Evolutionary conservation across 2,797 vertebrate genomes (phyloP).

Genomic region (Chloroceryle inda): DNA sequence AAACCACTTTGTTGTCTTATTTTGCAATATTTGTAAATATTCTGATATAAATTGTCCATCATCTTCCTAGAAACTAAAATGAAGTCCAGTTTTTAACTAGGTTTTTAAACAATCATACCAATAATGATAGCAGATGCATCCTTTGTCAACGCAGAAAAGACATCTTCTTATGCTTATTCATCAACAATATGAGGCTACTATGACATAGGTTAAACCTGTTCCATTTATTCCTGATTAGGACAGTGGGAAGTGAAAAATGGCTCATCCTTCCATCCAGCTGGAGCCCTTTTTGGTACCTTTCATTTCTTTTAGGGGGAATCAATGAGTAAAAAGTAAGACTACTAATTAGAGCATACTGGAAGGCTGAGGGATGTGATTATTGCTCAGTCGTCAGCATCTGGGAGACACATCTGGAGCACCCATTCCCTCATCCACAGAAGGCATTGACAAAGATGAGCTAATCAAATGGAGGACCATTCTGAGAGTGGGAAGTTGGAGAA

Average conservation of each 20-base stretch:
- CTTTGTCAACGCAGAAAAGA: slow-evolving; percentile 33
- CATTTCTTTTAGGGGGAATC: neutral
- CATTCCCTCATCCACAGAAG: neutral
- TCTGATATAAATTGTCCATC: neutral
- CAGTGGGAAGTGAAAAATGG: neutral
- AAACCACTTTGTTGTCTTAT: neutral
- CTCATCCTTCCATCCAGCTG: neutral
- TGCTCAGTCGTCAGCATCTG: neutral
- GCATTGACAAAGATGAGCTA: accelerated
- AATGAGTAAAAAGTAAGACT: neutral
- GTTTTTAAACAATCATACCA: slow-evolving; percentile 19
- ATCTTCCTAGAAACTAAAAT: neutral
- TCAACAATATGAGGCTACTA: slow-evolving; percentile 18
- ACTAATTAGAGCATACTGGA: neutral
- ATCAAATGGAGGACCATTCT: neutral
- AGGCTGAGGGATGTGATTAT: neutral
- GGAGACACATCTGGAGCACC: neutral
- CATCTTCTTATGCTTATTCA: slow-evolving; percentile 13
- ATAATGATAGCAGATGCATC: slow-evolving; percentile 16
- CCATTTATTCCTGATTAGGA: slow-evolving; percentile 8
- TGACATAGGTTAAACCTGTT: neutral
- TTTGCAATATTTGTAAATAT: neutral
- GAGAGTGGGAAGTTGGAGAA: neutral
- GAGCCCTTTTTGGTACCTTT: neutral
- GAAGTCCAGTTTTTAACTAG: slow-evolving; percentile 10